Conservation (phyloP, 2,797 vertebrate species). For the Schizopygopsis pylzovi region DNA sequence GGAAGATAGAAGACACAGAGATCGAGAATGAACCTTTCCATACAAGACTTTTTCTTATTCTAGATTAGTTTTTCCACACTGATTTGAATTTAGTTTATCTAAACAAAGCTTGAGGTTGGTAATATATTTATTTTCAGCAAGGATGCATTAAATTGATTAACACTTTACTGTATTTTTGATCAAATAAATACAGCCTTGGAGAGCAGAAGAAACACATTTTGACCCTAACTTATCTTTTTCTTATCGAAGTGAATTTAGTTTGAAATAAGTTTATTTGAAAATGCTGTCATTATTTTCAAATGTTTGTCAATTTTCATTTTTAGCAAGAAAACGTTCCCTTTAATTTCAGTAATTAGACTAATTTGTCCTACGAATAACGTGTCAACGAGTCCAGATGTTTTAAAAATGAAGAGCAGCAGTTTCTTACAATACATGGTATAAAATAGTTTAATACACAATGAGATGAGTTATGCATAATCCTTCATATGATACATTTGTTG, state of each 20-base stretch:
- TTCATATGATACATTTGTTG: conserved; percentile 14
- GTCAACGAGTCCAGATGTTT: background rate
- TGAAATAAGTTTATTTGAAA: background rate
- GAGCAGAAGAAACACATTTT: background rate
- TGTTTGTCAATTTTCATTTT: background rate
- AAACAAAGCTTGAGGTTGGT: background rate
- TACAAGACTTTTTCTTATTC: background rate
- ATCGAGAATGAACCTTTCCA: conserved; percentile 41
- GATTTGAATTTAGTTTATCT: background rate
- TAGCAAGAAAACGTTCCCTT: conserved; percentile 3
- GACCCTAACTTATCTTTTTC: background rate
- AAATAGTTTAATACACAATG: conserved; percentile 61
- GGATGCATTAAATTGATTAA: background rate
- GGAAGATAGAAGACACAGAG: conserved; percentile 47
- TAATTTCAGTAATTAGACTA: background rate
- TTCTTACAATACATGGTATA: conserved; percentile 30
- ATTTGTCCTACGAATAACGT: background rate
- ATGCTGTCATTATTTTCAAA: background rate
- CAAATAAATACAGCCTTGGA: background rate
- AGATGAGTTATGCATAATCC: conserved; percentile 51
- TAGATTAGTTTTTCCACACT: background rate
- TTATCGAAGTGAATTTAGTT: background rate
- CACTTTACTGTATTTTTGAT: background rate
- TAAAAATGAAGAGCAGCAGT: background rate
- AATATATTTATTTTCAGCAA: background rate